Evolutionary conservation across 2,888 invertebrate genomes (phyloP).

Genomic region (Mesorhabditis sp.): DNA sequence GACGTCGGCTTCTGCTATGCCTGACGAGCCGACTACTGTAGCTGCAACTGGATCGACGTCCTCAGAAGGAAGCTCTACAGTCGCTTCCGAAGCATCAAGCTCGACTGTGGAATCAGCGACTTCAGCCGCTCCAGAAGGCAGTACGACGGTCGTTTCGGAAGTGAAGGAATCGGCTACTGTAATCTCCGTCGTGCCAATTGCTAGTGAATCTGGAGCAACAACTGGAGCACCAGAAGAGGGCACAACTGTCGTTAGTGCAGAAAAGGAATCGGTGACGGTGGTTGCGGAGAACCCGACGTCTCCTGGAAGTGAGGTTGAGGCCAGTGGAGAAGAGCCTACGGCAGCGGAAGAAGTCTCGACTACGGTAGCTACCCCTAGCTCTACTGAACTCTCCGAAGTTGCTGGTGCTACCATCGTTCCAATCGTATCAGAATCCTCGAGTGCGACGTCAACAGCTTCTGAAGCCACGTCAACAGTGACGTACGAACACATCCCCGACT

Average conservation of each 20-base stretch:
- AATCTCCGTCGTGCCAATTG: conserved; percentile 10
- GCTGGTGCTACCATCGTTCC: too few species aligned
- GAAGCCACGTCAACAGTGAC: too few species aligned
- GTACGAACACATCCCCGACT: too few species aligned
- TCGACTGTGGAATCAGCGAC: too few species aligned
- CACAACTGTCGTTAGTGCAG: conserved; percentile 7
- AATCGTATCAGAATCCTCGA: too few species aligned
- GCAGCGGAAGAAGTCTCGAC: conserved; percentile 12
- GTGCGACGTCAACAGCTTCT: not conserved
- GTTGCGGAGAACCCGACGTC: conserved; percentile 10
- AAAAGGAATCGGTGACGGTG: conserved; percentile 8
- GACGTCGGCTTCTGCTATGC: conserved; percentile 14
- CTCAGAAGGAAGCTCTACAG: too few species aligned
- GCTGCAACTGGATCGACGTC: too few species aligned
- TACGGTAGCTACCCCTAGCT: not conserved
- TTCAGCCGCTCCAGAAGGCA: conserved; percentile 11
- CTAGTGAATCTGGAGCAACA: conserved; percentile 13
- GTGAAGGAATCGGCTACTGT: conserved; percentile 13
- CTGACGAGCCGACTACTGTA: conserved; percentile 3
- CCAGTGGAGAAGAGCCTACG: conserved; percentile 18
- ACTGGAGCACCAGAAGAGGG: conserved; percentile 21
- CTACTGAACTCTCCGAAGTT: too few species aligned
- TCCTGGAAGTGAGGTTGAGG: conserved; percentile 12
- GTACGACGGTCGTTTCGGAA: conserved; percentile 18
- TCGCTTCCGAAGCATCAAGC: too few species aligned